These are phyloP conservation scores for Homalodisca vitripennis DNA, from an alignment of 1,140 invertebrate species.

Conservation along the genomic window DNA sequence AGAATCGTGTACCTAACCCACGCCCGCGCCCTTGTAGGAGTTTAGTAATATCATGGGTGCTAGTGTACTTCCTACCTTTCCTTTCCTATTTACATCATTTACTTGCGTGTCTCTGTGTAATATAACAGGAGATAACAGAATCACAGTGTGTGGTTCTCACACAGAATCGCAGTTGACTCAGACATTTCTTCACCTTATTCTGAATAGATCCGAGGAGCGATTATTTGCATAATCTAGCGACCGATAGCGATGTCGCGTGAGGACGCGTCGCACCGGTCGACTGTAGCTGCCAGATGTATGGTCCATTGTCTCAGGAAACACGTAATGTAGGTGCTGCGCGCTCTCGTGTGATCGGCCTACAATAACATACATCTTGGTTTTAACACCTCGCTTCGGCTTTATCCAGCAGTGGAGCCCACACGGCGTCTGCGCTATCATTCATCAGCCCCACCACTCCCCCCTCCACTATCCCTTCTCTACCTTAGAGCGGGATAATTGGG, in stretches of 20 bases:
- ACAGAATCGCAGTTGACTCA: too few relatives aligned
- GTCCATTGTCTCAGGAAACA: slow-evolving; percentile 12
- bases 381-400: slow-evolving; percentile 12
- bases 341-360: too few relatives aligned
- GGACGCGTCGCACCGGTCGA: not conserved
- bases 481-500: slow-evolving; percentile 12
- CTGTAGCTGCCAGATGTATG: slow-evolving; percentile 7
- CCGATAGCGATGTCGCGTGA: not conserved
- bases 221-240: too few relatives aligned
- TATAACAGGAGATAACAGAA: too few relatives aligned
- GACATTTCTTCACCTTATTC: too few relatives aligned
- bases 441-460: slow-evolving; percentile 5
- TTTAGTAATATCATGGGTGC: too few relatives aligned
- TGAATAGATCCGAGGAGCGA: not conserved
- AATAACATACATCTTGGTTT: slow-evolving; percentile 24
- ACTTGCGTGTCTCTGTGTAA: too few relatives aligned
- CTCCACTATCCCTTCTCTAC: not conserved
- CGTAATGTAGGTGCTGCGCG: slow-evolving; percentile 7
- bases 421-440: slow-evolving; percentile 11
- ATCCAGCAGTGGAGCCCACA: slow-evolving; percentile 12
- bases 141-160: too few relatives aligned
- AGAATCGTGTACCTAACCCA: too few relatives aligned
- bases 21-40: too few relatives aligned
- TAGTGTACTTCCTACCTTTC: too few relatives aligned
- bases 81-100: too few relatives aligned